Evolutionary conservation across 2,113 vertebrate species (phyloP), one percentile per base, ranked within the genome.

Genomic region (Scomber japonicus): DNA sequence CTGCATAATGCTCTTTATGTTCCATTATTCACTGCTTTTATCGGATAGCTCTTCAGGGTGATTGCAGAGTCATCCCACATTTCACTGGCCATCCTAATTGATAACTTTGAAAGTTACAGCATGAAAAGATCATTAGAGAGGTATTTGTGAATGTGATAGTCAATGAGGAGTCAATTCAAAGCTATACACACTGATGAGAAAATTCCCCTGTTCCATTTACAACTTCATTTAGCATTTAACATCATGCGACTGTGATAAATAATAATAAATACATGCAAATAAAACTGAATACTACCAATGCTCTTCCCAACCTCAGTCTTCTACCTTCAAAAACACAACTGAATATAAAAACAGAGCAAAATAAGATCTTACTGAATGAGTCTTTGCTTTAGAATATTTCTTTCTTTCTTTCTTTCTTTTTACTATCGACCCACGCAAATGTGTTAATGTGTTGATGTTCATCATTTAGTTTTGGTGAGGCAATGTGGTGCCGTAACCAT

Each of bases 401-500:
- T 40, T 40, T 40, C 2, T 40, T 40, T 40, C 2, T 40, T 40
- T 35, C 4, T 35, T 35, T 35, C 1, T 40, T 40, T 9, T 40
- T 40, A 8, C 0, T 40, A 9, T 79, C 5, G 8, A 35, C 66
- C 57, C 53, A 78, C 44, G 8, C 59, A 51, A 78, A 50, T 15
- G 40, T 77, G 51, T 53, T 11, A 69, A 57, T 68, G 40, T 66
- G 74, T 71, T 69, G 50, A 77, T 86, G 71, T 57, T 66, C 8
- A 17, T 53, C 27, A 74, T 71, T 81, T 67, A 11, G 53, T 55
- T 76, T 73, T 65, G 68, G 35, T 64, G 59, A 78, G 67, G 51
- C 12, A 67, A 44, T 69, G 75, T 63, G 50, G 61, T 81, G 67
- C 46, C 12, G 64, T 86, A 74, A 57, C 83, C 83, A 77, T 77